Evolutionary conservation across 2,797 vertebrate genomes (phyloP).

Genomic region (Malurus splendens): DNA sequence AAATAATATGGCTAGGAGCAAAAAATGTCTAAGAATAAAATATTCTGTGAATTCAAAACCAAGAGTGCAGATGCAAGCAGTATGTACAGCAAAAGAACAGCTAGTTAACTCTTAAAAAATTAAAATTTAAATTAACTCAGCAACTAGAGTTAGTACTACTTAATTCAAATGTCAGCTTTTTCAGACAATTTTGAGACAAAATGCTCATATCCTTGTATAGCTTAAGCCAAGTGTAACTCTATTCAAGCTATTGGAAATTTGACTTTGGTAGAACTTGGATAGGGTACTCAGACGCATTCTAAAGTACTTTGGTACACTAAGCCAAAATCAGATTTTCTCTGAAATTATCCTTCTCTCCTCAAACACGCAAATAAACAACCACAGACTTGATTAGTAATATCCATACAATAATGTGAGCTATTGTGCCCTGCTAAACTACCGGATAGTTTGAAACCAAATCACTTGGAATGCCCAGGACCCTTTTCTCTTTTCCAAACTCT

Average conservation of each 20-base stretch:
- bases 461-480: neutral
- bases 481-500: neutral
- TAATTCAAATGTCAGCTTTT: neutral
- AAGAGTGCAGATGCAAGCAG: neutral
- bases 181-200: neutral
- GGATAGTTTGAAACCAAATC: neutral
- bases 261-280: neutral
- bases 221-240: neutral
- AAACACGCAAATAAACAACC: neutral
- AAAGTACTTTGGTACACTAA: neutral
- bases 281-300: neutral
- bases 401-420: neutral
- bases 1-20: neutral
- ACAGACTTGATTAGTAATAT: neutral
- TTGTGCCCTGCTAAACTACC: neutral
- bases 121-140: neutral
- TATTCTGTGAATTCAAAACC: neutral
- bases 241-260: neutral
- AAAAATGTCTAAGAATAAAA: neutral
- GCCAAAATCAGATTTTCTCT: neutral
- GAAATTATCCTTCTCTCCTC: neutral
- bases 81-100: neutral
- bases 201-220: neutral
- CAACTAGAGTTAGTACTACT: neutral
- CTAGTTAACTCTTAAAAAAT: neutral